Base-by-base conservation (phyloP, 2,113 vertebrate species). In the Maccullochella peelii region DNA sequence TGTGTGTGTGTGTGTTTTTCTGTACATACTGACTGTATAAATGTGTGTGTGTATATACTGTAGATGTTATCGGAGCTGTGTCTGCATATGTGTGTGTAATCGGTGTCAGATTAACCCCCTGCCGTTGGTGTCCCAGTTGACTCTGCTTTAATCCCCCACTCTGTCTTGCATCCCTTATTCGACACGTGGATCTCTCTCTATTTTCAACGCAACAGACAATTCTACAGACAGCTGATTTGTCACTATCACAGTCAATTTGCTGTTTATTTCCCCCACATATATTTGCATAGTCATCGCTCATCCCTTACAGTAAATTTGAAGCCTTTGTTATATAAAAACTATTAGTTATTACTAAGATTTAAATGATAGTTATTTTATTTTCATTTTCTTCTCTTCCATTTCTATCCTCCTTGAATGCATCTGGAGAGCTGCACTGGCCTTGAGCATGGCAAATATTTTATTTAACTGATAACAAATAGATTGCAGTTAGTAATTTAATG, bases 101-200 rank as follows among this genome's bases (percentile, higher is more conserved):
- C 80, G 67, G 27, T 40, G 33, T 82, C 71, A 80, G 85, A 85
- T 77, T 84, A 89, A 67, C 77, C 88, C 74, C 82, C 84, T 79
- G 71, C 59, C 87, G 83, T n/a, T 61, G 25, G 52, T 71, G 80
- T 66, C 79, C 81, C 79, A 40, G 27, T 78, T 73, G 54, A 58
- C 82, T 84, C 50, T 76, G 58, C 33, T 72, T 63, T 85, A 77
- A 86, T 85, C 79, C 79, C 47, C 38, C 21, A 5, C 58, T 42
- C 30, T 73, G 57, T 86, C 54, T 57, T 44, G 23, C n/a, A 40
- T 36, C 65, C 27, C 38, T 70, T 86, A 58, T 84, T 80, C 74
- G 70, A 79, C 55, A 61, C 8, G 8, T 54, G 10, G 15, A 67
- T 70, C 58, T 61, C 44, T 75, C 44, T 68, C 12, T 36, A 23